Evolutionary conservation across 2,113 vertebrate species (phyloP).

Genomic region (Varanus komodoensis): DNA sequence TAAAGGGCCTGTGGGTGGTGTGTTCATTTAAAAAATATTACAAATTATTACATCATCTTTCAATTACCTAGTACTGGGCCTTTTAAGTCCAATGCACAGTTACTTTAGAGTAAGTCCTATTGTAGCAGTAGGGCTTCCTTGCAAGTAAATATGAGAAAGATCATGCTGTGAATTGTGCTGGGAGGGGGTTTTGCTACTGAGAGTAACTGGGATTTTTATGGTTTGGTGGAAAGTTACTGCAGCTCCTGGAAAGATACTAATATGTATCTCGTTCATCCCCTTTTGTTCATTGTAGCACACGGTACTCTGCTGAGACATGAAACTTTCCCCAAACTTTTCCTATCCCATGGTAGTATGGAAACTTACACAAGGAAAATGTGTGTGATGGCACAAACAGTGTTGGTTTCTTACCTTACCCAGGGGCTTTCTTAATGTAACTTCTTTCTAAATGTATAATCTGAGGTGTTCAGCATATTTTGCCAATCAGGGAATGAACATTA

Average conservation of each 20-base stretch:
- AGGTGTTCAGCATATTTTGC: background rate
- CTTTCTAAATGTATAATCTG: background rate
- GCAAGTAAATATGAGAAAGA: too few relatives aligned
- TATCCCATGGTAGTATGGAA: background rate
- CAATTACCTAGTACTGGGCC: background rate
- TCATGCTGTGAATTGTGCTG: background rate
- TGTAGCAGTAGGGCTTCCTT: background rate
- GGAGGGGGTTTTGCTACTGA: background rate
- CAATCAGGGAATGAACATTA: background rate
- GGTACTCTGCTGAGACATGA: background rate
- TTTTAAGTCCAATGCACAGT: background rate
- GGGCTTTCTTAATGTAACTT: background rate
- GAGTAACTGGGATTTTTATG: background rate
- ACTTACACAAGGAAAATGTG: background rate
- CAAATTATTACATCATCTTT: background rate
- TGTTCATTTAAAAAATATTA: background rate
- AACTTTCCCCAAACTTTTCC: background rate
- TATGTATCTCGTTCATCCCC: background rate
- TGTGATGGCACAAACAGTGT: background rate
- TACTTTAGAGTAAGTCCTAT: background rate
- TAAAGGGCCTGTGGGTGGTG: background rate
- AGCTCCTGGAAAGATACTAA: background rate
- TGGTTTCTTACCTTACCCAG: background rate
- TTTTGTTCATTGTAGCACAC: background rate
- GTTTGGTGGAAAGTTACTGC: slow-evolving; percentile 5